These are phyloP conservation scores for Philhelius pedissequus DNA, from an alignment of 2,888 invertebrate genomes.

Conservation along the genomic window DNA sequence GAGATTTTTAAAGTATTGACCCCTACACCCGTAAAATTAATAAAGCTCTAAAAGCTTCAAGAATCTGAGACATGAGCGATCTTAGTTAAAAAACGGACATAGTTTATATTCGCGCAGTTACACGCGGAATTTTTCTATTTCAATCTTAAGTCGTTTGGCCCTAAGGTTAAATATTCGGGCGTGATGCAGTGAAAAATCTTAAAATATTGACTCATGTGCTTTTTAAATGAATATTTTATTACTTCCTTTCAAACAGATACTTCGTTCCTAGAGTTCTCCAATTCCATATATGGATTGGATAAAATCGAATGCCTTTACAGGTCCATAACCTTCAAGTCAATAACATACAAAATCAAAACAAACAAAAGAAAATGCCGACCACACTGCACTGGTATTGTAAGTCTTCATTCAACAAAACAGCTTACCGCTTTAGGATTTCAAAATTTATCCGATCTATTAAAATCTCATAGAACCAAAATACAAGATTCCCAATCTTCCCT, in stretches of 20 bases:
- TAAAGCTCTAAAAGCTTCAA: too few relatives aligned
- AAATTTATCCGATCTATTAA: conserved; percentile 66
- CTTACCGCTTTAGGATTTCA: conserved; percentile 44
- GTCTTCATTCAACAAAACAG: conserved; percentile 13
- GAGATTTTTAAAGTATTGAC: too few relatives aligned
- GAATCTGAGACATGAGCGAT: too few relatives aligned
- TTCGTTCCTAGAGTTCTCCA: neutral
- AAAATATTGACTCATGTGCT: neutral
- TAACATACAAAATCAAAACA: neutral
- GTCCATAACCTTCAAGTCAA: conserved; percentile 34
- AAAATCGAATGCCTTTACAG: neutral
- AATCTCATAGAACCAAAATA: conserved; percentile 61
- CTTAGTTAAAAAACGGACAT: too few relatives aligned
- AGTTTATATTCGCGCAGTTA: neutral
- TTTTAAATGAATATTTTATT: neutral
- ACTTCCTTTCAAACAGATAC: neutral
- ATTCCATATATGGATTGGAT: neutral
- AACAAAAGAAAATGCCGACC: neutral
- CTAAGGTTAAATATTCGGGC: neutral
- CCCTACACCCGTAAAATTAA: too few relatives aligned
- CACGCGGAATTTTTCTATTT: neutral
- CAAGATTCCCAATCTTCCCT: conserved; percentile 37
- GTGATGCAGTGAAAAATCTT: neutral
- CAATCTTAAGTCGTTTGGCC: neutral
- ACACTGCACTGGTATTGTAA: neutral